A percentile compares a stretch with the other conserved stretches of the same genome.
Conservation (phyloP, 1,140 invertebrate species). For the Drosophila bipectinata region DNA sequence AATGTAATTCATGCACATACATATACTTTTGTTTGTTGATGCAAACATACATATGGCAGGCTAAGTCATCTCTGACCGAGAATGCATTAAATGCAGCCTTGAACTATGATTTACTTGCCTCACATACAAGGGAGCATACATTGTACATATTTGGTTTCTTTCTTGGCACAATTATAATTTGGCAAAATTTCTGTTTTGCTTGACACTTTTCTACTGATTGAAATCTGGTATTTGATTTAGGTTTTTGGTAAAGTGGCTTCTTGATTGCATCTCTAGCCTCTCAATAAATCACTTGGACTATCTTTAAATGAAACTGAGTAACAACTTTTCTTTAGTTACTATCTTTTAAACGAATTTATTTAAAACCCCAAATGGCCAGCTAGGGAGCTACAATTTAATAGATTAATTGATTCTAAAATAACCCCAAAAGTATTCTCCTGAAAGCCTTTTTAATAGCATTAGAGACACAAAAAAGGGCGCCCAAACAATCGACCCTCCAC, state of each 20-base stretch:
- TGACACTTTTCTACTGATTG: conserved; percentile 46
- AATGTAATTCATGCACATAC: conserved; percentile 8
- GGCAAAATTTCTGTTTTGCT: conserved; percentile 28
- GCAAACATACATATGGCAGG: conserved; percentile 22
- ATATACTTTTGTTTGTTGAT: conserved; percentile 38
- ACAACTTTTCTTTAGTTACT: conserved; percentile 1
- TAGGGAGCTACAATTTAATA: conserved; percentile 42
- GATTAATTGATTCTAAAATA: conserved; percentile 48
- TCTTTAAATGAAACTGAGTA: not conserved
- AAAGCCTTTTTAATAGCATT: conserved; percentile 47
- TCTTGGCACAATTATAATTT: conserved; percentile 54
- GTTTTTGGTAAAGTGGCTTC: conserved; percentile 38
- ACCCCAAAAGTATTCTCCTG: conserved; percentile 35
- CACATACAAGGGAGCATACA: conserved; percentile 11
- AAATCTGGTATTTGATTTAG: conserved; percentile 41
- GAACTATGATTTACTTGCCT: conserved; percentile 40
- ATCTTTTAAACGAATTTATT: conserved; percentile 1
- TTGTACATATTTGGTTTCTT: not conserved
- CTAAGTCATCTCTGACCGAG: conserved; percentile 21
- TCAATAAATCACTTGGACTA: conserved; percentile 13
- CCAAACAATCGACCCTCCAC: conserved; percentile 21
- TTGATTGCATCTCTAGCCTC: not conserved
- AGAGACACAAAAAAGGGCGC: conserved; percentile 33
- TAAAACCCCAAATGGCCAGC: conserved; percentile 4
- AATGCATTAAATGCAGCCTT: conserved; percentile 53